These are phyloP conservation scores for Umimayanthus chanpuru DNA, from an alignment of 92 coral and sea anemone genomes.

Conservation along the genomic window DNA sequence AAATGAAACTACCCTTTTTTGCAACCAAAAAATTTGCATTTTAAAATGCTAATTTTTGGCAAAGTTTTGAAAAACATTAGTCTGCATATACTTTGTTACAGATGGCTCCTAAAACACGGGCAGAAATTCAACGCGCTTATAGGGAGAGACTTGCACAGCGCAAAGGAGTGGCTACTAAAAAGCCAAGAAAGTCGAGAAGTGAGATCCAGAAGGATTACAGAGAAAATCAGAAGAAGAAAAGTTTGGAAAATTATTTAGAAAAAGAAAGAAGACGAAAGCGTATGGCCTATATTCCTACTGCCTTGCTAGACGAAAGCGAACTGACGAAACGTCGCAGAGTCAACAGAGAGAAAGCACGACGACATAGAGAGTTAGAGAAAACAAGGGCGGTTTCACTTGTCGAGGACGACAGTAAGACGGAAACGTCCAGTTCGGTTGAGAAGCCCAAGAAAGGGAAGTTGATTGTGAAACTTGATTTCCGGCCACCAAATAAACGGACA, in stretches of 20 bases:
- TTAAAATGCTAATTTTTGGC: background rate
- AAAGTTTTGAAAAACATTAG: background rate
- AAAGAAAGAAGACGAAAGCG: background rate
- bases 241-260: background rate
- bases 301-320: background rate
- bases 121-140: background rate
- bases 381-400: background rate
- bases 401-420: background rate
- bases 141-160: background rate
- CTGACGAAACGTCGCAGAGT: background rate
- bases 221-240: background rate
- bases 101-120: constrained; percentile 15
- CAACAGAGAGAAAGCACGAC: constrained; percentile 7
- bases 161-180: background rate
- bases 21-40: background rate
- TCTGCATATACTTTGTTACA: background rate
- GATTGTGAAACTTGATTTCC: constrained; percentile 46
- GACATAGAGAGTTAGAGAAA: background rate
- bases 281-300: background rate
- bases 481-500: constrained; percentile 25
- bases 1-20: no score
- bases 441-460: constrained; percentile 7
- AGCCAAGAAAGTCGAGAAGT: background rate
- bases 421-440: constrained; percentile 6
- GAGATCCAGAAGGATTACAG: constrained; percentile 31